Conservation (phyloP, 2,113 vertebrate genomes). For the Gobiocypris rarus region DNA sequence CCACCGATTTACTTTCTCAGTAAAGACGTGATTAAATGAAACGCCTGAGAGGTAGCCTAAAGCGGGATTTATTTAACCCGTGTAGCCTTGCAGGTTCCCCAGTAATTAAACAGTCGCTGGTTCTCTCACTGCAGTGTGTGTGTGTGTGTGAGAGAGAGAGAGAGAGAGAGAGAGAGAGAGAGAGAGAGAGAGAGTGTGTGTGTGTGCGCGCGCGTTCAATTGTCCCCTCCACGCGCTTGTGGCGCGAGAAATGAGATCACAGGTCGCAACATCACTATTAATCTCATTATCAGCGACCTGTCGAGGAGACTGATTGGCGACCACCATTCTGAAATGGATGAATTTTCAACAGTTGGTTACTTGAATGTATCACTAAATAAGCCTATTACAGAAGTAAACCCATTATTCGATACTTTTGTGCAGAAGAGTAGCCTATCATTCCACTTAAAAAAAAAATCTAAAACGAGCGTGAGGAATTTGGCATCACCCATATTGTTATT, state of each 20-base stretch:
- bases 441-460: background rate
- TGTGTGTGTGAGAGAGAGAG: no score
- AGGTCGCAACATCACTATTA: constrained; percentile 47
- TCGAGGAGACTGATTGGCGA: constrained; percentile 40
- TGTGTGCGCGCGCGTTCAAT: constrained; percentile 6
- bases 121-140: constrained; percentile 12
- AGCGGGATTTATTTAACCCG: constrained; percentile 44
- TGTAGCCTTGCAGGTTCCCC: constrained; percentile 16
- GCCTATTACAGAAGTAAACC: background rate
- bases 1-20: background rate
- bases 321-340: constrained; percentile 28
- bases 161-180: no score
- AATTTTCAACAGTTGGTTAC: background rate
- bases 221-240: constrained; percentile 27
- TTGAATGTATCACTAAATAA: background rate
- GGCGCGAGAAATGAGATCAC: constrained; percentile 49
- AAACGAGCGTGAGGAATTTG: background rate
- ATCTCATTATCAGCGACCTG: constrained; percentile 52
- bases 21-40: constrained; percentile 16
- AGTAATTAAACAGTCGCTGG: constrained; percentile 53
- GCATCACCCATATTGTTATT: background rate
- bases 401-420: background rate
- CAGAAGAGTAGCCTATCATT: background rate
- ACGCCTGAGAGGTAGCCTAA: constrained; percentile 24
- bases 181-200: no score